These are phyloP conservation scores for Temnothorax unifasciatus DNA, from an alignment of 2,888 invertebrate species.

Conservation along the genomic window DNA sequence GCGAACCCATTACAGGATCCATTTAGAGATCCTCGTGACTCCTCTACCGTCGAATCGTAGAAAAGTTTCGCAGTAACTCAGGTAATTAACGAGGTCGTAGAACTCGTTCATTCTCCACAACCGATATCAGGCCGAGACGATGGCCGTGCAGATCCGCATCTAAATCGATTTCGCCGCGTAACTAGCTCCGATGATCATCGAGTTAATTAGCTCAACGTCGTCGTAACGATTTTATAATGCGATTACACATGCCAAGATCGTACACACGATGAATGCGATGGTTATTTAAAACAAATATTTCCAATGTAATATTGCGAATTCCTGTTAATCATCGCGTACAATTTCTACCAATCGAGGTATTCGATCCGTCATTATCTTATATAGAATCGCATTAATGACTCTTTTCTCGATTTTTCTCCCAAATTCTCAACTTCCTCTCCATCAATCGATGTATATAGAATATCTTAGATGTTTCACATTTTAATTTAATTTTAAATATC, in stretches of 20 bases:
- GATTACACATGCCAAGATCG: slow-evolving; percentile 56
- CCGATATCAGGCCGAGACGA: slow-evolving; percentile 75
- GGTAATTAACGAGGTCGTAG: slow-evolving; percentile 81
- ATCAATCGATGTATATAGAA: not conserved
- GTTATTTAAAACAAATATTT: slow-evolving; percentile 15
- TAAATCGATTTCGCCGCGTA: slow-evolving; percentile 77
- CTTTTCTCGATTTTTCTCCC: not conserved
- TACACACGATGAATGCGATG: slow-evolving; percentile 23
- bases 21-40: slow-evolving; percentile 76
- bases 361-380: not conserved
- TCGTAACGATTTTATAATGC: slow-evolving; percentile 55
- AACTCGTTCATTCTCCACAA: slow-evolving; percentile 77
- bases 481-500: slow-evolving; percentile 4
- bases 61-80: slow-evolving; percentile 81
- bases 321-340: slow-evolving; percentile 1
- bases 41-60: slow-evolving; percentile 77
- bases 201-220: slow-evolving; percentile 70
- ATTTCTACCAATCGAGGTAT: slow-evolving; percentile 15
- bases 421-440: not conserved
- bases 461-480: not conserved
- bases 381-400: not conserved
- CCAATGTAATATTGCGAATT: slow-evolving; percentile 5
- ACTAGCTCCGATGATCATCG: slow-evolving; percentile 70
- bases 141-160: slow-evolving; percentile 75
- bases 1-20: slow-evolving; percentile 79